Base-by-base conservation (phyloP, 2,113 vertebrate genomes). In the Pelecanoides urinatrix region DNA sequence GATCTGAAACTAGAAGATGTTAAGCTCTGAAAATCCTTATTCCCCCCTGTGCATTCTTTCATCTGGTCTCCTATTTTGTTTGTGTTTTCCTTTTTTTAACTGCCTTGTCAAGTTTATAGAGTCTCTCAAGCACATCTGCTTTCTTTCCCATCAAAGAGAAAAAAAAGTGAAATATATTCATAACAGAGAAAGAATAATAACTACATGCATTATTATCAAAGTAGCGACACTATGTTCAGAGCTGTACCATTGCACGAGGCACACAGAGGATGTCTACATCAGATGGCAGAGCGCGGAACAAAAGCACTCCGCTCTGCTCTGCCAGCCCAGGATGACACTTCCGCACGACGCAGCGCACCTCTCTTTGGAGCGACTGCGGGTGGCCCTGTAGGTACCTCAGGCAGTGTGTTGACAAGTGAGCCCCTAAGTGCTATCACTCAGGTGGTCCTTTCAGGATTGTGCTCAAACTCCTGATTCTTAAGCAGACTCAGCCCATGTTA, bases 301-400 rank as follows among this genome's bases (percentile, higher is more conserved):
- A 50, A 88, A 79, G 16, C 10, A 10, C 32, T 49, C 34, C 0
- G 2, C 15, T 17, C 15, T 6, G 4, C 20, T 74, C 38, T 86
- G 83, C 29, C 36, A 59, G 29, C 29, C 38, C 22, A 18, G 47
- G 61, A 34, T 2, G 2, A 7, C 29, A 13, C 1, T 0, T 13
- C 13, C 42, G 0, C 36, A 11, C 2, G 4, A 27, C 61, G 45
- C 52, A 40, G 36, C 0, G 0, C 36, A 49, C 30, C 13, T 70
- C 19, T 74, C 44, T 55, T 30, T 56, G 40, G n/a, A 55, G 42
- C 0, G 1, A 2, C 44, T 36, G n/a, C 0, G 0, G 14, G 3
- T 42, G 38, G 21, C 26, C 88, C 45, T 73, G 19, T 16, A 56
- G 42, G 25, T 62, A 34, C 5, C 0, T 45, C 92, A 55, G 70